A percentile compares a stretch with the other conserved stretches of the same genome.
Conservation (phyloP, 2,888 invertebrate genomes). For the Thalpophila matura region DNA sequence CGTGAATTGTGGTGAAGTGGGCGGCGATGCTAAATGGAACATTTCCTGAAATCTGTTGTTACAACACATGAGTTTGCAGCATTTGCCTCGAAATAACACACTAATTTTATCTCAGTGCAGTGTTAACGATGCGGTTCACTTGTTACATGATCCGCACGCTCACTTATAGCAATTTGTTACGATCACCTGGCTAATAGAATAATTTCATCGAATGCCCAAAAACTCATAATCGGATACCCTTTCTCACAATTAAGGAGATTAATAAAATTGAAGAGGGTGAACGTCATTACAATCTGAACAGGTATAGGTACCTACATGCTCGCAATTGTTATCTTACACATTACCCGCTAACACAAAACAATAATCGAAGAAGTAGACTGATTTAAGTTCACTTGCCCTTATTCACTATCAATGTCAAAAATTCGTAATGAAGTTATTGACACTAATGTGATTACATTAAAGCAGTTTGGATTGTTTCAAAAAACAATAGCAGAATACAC, state of each 20-base stretch:
- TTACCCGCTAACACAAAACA: conserved; percentile 15
- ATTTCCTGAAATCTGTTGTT: conserved; percentile 82
- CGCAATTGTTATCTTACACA: conserved; percentile 27
- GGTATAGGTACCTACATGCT: neutral
- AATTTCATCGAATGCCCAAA: conserved; percentile 2
- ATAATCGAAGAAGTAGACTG: conserved; percentile 23
- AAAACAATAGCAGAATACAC: conserved; percentile 68
- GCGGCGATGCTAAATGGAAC: conserved; percentile 75
- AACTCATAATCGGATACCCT: conserved; percentile 7
- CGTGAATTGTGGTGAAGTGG: conserved; percentile 65
- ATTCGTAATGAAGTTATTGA: conserved; percentile 5
- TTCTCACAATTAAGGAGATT: conserved; percentile 11
- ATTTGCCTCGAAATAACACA: conserved; percentile 78
- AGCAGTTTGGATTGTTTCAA: conserved; percentile 64
- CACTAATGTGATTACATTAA: conserved; percentile 37
- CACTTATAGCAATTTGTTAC: conserved; percentile 30
- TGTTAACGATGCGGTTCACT: conserved; percentile 66
- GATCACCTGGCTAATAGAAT: conserved; percentile 10
- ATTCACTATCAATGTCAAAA: conserved; percentile 46
- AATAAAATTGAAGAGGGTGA: conserved; percentile 25
- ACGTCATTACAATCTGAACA: conserved; percentile 5
- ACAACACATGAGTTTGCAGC: conserved; percentile 73
- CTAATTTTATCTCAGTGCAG: conserved; percentile 77
- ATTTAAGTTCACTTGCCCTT: conserved; percentile 30
- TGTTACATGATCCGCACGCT: conserved; percentile 58